Base-by-base conservation (phyloP, 2,888 invertebrate genomes). In the Polyommatus iphigenia region DNA sequence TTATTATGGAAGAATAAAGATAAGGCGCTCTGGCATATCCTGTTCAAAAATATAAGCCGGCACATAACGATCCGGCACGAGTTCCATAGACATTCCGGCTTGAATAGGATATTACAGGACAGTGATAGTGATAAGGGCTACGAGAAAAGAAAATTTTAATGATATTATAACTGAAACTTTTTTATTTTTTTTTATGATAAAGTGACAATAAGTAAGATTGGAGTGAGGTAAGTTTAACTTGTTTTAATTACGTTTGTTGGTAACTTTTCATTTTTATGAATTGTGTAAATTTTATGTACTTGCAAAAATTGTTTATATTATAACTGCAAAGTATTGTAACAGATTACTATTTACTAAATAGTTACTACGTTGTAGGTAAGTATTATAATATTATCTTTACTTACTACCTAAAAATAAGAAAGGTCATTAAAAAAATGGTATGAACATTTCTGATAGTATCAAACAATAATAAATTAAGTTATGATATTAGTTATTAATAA, bases 1-100 rank as follows among this genome's bases (percentile, higher is more conserved):
- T 92, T 94, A 90, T 91, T 94, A 88, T 94, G 94, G 94, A 94
- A 94, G 87, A 92, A 94, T 85, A 94, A 94, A 84, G 94, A 94
- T 85, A 94, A 93, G 89, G 92, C 94, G 77, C 83, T 94, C 84
- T 94, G 94, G 94, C 94, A 93, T 84, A 94, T 94, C 87, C 85
- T 94, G 81, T 94, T 94, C 84, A 94, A 94, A 85, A 94, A 94
- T 87, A 94, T 94, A 84, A 94, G 93, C 87, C 91, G 91, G 83
- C 94, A 94, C 85, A 91, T 94, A 85, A 89, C 94, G 81, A 93
- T 94, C 83, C 87, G 94, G 78, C 94, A 94, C 82, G 92, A 94
- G 85, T 94, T 94, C 80, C 94, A 94, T 82, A 93, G 93, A 81
- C 93, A 94, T 83, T 89, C 94, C 62, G 93, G 94, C 80, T 84